phyloP scores from a whole-genome alignment of 2,888 invertebrate genomes.

The Nematopogon swammerdamellus region DNA sequence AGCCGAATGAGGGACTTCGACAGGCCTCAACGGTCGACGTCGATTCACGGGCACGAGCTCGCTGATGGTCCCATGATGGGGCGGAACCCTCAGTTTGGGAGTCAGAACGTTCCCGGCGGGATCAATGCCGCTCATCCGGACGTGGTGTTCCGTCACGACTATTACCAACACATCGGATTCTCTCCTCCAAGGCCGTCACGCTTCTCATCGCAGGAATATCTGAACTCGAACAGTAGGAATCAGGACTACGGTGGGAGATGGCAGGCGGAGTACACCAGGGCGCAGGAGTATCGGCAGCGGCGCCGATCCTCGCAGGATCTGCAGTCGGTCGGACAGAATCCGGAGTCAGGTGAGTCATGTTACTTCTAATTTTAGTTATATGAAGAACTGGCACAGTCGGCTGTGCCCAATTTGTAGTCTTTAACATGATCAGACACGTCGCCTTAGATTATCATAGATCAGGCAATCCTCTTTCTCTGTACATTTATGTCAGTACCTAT shows the following conservation, averaged over 20 bases:
- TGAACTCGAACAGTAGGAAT: conserved; percentile 23
- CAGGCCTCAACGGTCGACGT: conserved; percentile 38
- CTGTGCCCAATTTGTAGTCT: no score
- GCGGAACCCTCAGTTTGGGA: conserved; percentile 26
- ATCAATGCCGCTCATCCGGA: conserved; percentile 34
- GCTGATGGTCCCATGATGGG: conserved; percentile 36
- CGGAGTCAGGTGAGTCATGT: conserved; percentile 41
- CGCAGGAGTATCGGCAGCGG: conserved; percentile 44
- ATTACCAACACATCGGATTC: conserved; percentile 37
- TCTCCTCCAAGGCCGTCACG: conserved; percentile 39
- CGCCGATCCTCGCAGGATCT: conserved; percentile 49
- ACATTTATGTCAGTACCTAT: no score
- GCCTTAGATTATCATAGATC: no score
- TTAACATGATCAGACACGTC: no score
- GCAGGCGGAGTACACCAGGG: conserved; percentile 42
- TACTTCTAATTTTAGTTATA: no score
- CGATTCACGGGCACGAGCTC: conserved; percentile 47
- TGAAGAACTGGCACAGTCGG: no score
- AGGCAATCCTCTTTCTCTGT: no score
- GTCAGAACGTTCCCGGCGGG: conserved; percentile 36
- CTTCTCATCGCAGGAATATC: conserved; percentile 49
- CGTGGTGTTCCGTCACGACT: conserved; percentile 44
- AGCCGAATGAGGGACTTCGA: conserved; percentile 40
- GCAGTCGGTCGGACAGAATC: conserved; percentile 39
- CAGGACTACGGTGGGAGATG: conserved; percentile 10